These are phyloP conservation scores for Lateolabrax maculatus DNA, from an alignment of 2,797 vertebrate species.

Conservation along the genomic window DNA sequence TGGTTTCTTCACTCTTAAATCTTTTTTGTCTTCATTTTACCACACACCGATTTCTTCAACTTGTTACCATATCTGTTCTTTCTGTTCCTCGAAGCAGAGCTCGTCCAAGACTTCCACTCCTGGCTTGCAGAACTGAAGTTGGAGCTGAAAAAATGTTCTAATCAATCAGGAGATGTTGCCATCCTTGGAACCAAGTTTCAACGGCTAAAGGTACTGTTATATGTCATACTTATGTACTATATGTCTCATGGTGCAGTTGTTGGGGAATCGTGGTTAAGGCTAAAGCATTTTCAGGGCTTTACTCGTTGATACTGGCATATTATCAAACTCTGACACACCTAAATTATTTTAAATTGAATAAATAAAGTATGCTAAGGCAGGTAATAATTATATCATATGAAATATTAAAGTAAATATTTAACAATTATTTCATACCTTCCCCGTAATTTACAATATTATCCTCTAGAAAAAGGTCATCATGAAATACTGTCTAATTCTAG, in stretches of 20 bases:
- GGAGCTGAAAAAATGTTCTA: slow-evolving; percentile 87
- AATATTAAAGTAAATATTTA: not conserved
- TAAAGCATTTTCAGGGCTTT: not conserved
- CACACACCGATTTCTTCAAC: slow-evolving; percentile 5
- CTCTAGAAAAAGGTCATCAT: not conserved
- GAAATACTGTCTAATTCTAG: not conserved
- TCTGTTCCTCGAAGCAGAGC: slow-evolving; percentile 82
- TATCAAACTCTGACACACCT: not conserved
- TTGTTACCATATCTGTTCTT: slow-evolving; percentile 20
- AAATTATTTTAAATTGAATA: not conserved
- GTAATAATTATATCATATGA: not conserved
- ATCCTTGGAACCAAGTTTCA: slow-evolving; percentile 87
- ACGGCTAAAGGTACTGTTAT: slow-evolving; percentile 88
- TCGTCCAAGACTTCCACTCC: slow-evolving; percentile 90
- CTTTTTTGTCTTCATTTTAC: slow-evolving; percentile 23
- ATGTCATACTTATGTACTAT: not conserved
- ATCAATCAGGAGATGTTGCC: slow-evolving; percentile 88
- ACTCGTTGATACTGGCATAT: slow-evolving; percentile 1
- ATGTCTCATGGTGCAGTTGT: not conserved
- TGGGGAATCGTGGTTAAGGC: not conserved
- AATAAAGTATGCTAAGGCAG: not conserved
- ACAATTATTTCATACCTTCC: not conserved
- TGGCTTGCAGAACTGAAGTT: slow-evolving; percentile 89
- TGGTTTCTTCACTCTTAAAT: slow-evolving; percentile 45
- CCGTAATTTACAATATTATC: not conserved